Evolutionary conservation across 2,113 vertebrate species (phyloP).

Genomic region (Saccopteryx bilineata): DNA sequence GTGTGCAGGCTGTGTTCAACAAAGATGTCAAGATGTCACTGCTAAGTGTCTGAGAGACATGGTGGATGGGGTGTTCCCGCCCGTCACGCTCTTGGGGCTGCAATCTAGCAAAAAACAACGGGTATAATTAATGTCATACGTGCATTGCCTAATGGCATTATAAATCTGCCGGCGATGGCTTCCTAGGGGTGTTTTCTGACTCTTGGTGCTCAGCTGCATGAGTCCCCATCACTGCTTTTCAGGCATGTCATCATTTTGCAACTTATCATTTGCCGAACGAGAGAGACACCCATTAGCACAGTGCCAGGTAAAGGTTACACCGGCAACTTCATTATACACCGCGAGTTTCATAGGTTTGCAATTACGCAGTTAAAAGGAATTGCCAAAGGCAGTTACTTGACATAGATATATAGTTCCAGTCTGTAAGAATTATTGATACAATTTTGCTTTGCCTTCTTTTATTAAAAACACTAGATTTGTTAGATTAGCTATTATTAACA

Average conservation of each 20-base stretch:
- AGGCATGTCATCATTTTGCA: slow-evolving; percentile 75
- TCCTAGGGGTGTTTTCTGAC: slow-evolving; percentile 58
- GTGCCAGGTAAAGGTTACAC: slow-evolving; percentile 33
- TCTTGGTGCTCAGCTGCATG: slow-evolving; percentile 74
- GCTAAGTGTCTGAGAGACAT: slow-evolving; percentile 54
- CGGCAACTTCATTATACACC: slow-evolving; percentile 66
- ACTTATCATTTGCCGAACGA: slow-evolving; percentile 75
- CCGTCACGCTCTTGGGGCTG: slow-evolving; percentile 49
- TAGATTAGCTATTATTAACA: no score
- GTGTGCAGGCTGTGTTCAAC: not conserved
- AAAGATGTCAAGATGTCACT: slow-evolving; percentile 69
- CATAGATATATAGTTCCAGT: not conserved
- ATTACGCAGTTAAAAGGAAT: slow-evolving; percentile 56
- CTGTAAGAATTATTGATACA: slow-evolving; percentile 64
- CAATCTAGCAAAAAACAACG: slow-evolving; percentile 53
- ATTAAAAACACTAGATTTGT: slow-evolving; percentile 22
- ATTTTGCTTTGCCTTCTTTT: slow-evolving; percentile 64
- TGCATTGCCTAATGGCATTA: slow-evolving; percentile 67
- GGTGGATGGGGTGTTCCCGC: not conserved
- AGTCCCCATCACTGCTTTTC: slow-evolving; percentile 63
- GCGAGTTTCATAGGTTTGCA: slow-evolving; percentile 56
- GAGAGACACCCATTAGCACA: slow-evolving; percentile 76
- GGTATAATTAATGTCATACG: slow-evolving; percentile 79
- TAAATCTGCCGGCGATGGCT: slow-evolving; percentile 74
- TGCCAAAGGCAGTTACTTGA: slow-evolving; percentile 48